These are phyloP conservation scores for Fringilla coelebs DNA, from an alignment of 2,797 vertebrate genomes.

Conservation along the genomic window DNA sequence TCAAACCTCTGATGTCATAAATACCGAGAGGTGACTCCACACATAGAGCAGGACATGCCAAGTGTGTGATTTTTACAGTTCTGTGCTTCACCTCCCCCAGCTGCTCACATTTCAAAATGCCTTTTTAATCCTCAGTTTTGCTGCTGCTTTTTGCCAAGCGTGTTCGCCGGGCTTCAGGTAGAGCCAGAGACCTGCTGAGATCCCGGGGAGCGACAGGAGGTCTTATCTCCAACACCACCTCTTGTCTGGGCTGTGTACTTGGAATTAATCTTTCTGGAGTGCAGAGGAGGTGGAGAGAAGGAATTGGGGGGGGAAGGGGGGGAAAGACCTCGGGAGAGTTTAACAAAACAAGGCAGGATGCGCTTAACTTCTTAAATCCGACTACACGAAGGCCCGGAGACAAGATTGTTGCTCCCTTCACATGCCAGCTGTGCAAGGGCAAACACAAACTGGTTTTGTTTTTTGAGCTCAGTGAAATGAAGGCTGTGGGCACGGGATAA, in stretches of 20 bases:
- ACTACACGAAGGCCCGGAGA: background rate
- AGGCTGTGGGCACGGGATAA: background rate
- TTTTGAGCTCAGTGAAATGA: background rate
- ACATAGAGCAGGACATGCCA: background rate
- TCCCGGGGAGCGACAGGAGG: background rate
- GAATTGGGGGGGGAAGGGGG: background rate
- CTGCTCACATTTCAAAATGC: background rate
- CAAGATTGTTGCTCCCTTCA: background rate
- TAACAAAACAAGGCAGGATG: background rate
- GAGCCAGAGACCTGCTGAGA: background rate
- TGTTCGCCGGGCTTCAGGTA: background rate
- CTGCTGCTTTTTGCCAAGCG: background rate
- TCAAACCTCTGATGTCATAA: background rate
- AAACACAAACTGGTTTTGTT: background rate
- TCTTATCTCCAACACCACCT: background rate
- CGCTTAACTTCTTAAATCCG: background rate
- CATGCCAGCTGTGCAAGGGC: background rate
- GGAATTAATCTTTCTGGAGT: background rate
- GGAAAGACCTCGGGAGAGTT: background rate
- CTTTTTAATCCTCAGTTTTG: background rate
- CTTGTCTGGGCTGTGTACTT: background rate
- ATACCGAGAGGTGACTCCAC: background rate
- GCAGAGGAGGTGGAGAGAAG: background rate
- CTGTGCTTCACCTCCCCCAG: background rate
- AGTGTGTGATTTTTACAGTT: background rate